These are phyloP conservation scores for Zaprionus nigranus DNA, from an alignment of 1,140 invertebrate species.

Conservation along the genomic window DNA sequence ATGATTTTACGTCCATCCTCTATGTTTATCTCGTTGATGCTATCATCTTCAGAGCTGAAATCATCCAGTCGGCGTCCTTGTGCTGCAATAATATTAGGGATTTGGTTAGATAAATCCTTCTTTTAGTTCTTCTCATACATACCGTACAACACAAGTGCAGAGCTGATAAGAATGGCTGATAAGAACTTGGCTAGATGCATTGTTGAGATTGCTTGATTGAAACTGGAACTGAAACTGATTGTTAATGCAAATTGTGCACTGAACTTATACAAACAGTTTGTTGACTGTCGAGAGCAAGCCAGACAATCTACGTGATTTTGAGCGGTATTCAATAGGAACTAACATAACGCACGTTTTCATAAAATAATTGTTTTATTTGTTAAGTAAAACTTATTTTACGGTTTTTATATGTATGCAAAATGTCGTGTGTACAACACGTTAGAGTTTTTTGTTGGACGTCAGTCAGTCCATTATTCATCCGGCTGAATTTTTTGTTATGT, in stretches of 20 bases:
- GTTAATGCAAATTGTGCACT: background rate
- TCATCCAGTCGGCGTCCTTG: conserved; percentile 28
- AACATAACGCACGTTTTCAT: conserved; percentile 60
- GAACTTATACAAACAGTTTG: conserved; percentile 3
- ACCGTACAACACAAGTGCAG: conserved; percentile 27
- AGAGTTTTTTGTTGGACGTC: background rate
- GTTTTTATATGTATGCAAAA: conserved; percentile 2
- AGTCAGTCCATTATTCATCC: conserved; percentile 2
- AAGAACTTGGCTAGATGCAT: conserved; percentile 49
- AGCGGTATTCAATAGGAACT: conserved; percentile 62
- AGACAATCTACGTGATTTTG: conserved; percentile 61
- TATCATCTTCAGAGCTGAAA: conserved; percentile 58
- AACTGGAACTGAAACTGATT: conserved; percentile 34
- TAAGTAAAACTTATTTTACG: conserved; percentile 12
- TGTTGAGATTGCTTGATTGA: conserved; percentile 8
- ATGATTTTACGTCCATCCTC: conserved; percentile 51
- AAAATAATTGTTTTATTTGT: conserved; percentile 41
- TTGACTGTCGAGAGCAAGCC: background rate
- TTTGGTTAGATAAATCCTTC: background rate
- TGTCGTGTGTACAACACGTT: background rate
- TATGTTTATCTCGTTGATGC: conserved; percentile 55
- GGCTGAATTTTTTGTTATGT: background rate
- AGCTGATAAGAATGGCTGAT: conserved; percentile 26
- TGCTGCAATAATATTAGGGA: conserved; percentile 16
- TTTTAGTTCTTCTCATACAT: background rate